Evolutionary conservation across 2,888 invertebrate genomes (phyloP).

Genomic region (Galeopsomyia nigrocyanea): DNA sequence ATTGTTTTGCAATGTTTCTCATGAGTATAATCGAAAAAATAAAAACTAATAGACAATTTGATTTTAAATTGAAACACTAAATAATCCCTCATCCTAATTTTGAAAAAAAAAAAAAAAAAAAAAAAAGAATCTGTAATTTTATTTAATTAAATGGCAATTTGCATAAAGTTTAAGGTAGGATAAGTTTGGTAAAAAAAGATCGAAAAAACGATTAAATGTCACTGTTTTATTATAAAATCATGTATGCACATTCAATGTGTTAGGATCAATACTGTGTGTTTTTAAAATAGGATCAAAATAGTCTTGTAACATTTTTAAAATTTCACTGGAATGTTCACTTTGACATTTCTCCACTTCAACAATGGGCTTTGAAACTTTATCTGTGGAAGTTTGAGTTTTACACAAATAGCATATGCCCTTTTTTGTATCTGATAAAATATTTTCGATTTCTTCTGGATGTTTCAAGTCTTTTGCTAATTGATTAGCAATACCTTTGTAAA

Average conservation of each 20-base stretch:
- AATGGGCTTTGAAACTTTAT: conserved; percentile 51
- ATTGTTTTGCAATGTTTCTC: conserved; percentile 41
- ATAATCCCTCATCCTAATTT: too few species aligned
- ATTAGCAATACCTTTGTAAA: conserved; percentile 66
- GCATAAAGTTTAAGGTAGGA: too few species aligned
- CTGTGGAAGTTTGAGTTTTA: conserved; percentile 41
- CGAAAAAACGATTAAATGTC: too few species aligned
- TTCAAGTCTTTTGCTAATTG: conserved; percentile 49
- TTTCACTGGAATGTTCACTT: conserved; percentile 53
- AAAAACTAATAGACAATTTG: conserved; percentile 35
- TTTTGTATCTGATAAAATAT: conserved; percentile 56
- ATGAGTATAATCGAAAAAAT: conserved; percentile 32
- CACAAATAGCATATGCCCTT: conserved; percentile 62
- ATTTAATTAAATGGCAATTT: too few species aligned
- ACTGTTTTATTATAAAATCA: conserved; percentile 18
- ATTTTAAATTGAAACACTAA: conserved; percentile 5
- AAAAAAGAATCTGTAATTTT: too few species aligned
- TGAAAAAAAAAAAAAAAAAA: too few species aligned
- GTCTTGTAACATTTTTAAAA: conserved; percentile 55
- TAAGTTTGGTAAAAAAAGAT: too few species aligned
- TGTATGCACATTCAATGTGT: conserved; percentile 18
- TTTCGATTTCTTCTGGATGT: conserved; percentile 55
- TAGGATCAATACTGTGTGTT: conserved; percentile 42
- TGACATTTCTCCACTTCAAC: conserved; percentile 59
- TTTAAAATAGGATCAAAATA: conserved; percentile 58